Evolutionary conservation across 2,888 invertebrate species (phyloP), one percentile per base, ranked within the genome.

Genomic region (Thumatha senex): DNA sequence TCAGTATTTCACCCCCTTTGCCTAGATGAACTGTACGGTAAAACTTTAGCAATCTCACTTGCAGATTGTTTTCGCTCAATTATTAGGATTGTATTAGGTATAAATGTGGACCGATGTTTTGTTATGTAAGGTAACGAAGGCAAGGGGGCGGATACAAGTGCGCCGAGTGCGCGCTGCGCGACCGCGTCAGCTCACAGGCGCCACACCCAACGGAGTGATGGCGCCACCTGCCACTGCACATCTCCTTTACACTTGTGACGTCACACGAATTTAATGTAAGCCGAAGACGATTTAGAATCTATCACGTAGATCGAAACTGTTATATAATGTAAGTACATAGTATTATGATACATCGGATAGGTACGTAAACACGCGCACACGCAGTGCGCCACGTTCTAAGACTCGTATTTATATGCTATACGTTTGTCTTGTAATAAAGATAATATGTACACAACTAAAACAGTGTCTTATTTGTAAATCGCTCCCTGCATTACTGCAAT

Each of bases 401-500:
- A 67, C 61, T 69, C 65, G 65, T 64, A 65, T 67, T 66, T 61
- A 60, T 63, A 53, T 66, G 64, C 67, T 54, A 55, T 62, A 44
- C 40, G 56, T 54, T 62, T 40, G 64, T 64, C 64, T 64, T 62
- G 63, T 48, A 72, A 61, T 59, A 67, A 68, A 64, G 67, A 70
- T 61, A 4, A n/a, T n/a, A n/a, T n/a, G 5, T 24, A 24, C 18
- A 24, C 18, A 24, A 24, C 5, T 4, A 24, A 24, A 5, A 5
- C 18, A 4, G 18, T n/a, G 18, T 24, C 5, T 24, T 24, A 24
- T 24, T 24, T 24, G 5, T 24, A 4, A 24, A 24, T 4, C 18
- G 5, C 2, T 24, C 18, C 18, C n/a, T n/a, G n/a, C n/a, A n/a
- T n/a, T n/a, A n/a, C n/a, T n/a, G n/a, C n/a, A n/a, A n/a, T n/a